These are phyloP conservation scores for Phylloscopus collybita DNA, from an alignment of 2,797 vertebrate species.

Conservation along the genomic window DNA sequence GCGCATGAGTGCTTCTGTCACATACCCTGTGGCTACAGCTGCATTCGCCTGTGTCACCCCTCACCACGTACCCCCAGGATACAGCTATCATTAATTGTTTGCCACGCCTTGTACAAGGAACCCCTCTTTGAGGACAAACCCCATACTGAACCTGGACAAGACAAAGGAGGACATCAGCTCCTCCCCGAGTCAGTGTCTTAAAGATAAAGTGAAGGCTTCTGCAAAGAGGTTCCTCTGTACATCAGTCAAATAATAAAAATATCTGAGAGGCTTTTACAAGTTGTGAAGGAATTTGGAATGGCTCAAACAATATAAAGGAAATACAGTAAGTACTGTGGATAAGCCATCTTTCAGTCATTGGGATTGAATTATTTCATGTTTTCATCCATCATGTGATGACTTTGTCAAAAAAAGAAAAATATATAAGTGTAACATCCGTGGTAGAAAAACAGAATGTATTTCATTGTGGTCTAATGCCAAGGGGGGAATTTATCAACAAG, in stretches of 20 bases:
- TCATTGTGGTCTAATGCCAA: neutral
- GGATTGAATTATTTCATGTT: neutral
- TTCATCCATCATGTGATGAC: neutral
- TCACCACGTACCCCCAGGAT: neutral
- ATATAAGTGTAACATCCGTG: neutral
- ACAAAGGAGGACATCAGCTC: neutral
- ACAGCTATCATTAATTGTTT: slow-evolving; percentile 23
- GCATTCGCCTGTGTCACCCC: neutral
- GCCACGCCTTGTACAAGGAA: neutral
- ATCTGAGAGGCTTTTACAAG: neutral
- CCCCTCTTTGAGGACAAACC: slow-evolving; percentile 27
- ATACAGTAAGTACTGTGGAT: neutral
- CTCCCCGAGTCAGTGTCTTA: neutral
- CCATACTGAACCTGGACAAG: neutral
- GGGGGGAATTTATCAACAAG: neutral
- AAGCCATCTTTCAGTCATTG: neutral
- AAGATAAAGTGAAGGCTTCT: neutral
- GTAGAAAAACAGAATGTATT: neutral
- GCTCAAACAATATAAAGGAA: neutral
- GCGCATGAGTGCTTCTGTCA: neutral
- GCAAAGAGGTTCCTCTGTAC: neutral
- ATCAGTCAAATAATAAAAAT: neutral
- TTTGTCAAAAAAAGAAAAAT: neutral
- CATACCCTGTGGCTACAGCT: neutral
- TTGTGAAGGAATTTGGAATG: neutral